phyloP scores from a whole-genome alignment of 2,888 invertebrate genomes.

The Amphipoea oculea region DNA sequence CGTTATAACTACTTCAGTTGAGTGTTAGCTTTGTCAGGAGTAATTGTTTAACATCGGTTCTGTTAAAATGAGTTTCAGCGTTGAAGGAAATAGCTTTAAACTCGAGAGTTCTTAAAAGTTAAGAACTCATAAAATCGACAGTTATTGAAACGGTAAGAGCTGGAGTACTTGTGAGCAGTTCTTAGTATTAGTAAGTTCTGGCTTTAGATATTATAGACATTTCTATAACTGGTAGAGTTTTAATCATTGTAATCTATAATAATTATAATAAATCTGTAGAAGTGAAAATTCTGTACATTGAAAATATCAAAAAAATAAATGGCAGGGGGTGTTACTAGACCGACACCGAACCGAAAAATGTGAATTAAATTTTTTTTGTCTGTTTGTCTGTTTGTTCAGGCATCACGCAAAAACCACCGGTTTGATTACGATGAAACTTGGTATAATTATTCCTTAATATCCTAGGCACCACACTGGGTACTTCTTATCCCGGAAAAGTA shows the following conservation, averaged over 20 bases:
- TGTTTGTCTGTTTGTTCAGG: too few relatives aligned
- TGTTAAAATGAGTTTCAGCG: conserved; percentile 1
- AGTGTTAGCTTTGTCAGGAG: conserved; percentile 21
- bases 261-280: too few relatives aligned
- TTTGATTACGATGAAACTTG: too few relatives aligned
- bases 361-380: too few relatives aligned
- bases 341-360: too few relatives aligned
- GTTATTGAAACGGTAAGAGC: conserved; percentile 10
- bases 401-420: too few relatives aligned
- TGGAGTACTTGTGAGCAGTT: conserved; percentile 8
- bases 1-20: conserved; percentile 25
- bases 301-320: too few relatives aligned
- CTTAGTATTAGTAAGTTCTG: neutral
- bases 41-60: conserved; percentile 31
- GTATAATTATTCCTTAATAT: too few relatives aligned
- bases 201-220: neutral
- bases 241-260: neutral
- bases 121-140: conserved; percentile 15
- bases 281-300: too few relatives aligned
- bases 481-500: too few relatives aligned
- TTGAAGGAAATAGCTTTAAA: conserved; percentile 1
- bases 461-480: too few relatives aligned
- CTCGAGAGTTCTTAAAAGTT: conserved; percentile 1
- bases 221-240: neutral
- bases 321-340: too few relatives aligned